Conservation (phyloP, 1,140 invertebrate species). For the Goniozus legneri region DNA sequence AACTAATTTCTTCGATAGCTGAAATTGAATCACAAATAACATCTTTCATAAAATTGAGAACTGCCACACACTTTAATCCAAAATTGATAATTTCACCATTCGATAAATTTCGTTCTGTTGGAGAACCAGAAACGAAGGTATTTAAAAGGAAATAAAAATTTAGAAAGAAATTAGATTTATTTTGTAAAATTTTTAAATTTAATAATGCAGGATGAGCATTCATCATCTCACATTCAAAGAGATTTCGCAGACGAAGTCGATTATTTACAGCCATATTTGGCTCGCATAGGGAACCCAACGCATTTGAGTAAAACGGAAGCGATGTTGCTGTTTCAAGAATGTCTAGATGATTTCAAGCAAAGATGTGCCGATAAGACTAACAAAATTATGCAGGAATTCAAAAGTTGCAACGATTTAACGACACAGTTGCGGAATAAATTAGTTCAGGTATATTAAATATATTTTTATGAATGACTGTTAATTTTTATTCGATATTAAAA, state of each 20-base stretch:
- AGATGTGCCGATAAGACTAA: slow-evolving; percentile 53
- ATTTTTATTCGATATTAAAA: no score
- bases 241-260: slow-evolving; percentile 41
- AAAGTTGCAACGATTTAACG: slow-evolving; percentile 34
- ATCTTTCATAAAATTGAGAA: slow-evolving; percentile 48
- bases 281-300: slow-evolving; percentile 48
- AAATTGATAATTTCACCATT: slow-evolving; percentile 54
- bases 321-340: slow-evolving; percentile 45
- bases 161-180: background rate
- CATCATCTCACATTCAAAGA: slow-evolving; percentile 35
- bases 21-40: slow-evolving; percentile 53
- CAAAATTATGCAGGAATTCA: slow-evolving; percentile 54
- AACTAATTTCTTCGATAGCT: slow-evolving; percentile 44
- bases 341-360: slow-evolving; percentile 58
- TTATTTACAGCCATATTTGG: slow-evolving; percentile 59
- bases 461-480: no score
- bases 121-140: no score
- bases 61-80: slow-evolving; percentile 47
- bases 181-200: background rate
- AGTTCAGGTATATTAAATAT: slow-evolving; percentile 25
- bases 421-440: slow-evolving; percentile 22
- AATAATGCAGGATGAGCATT: slow-evolving; percentile 40
- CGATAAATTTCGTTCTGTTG: slow-evolving; percentile 32
- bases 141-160: background rate
- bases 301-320: slow-evolving; percentile 44